Base-by-base conservation (phyloP, 2,113 vertebrate species). In the Camelus dromedarius region DNA sequence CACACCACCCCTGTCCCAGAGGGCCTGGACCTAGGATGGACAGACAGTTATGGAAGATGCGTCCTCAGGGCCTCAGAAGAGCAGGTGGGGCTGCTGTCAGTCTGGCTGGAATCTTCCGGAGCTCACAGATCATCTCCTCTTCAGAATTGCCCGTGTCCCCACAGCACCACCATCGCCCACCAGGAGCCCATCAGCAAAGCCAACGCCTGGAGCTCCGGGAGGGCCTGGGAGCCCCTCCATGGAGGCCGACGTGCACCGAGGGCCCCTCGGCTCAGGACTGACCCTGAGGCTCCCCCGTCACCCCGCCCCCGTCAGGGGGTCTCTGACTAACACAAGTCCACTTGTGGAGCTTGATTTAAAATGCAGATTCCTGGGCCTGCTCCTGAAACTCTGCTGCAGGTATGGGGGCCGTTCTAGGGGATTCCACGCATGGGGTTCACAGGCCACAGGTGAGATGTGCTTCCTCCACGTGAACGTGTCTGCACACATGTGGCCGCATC, bases 371-470 rank as follows among this genome's bases (percentile, higher is more conserved):
- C 66, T 14, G 30, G 58, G 46, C 8, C 28, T 18, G 28, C n/a
- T 19, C 15, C 66, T 20, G 10, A 48, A 89, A 42, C 26, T 30
- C 72, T 22, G 48, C 35, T 15, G 24, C 4, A 26, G 9, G 6
- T 26, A 11, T 28, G 50, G 32, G 4, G 24, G 7, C 7, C 0
- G 15, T 35, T 48, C 22, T 8, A 0, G 30, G 22, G 5, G 60
- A 26, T 9, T 9, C 13, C 0, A 10, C 1, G 8, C 22, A 5
- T 0, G 24, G 7, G 60, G n/a, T 0, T 62, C 30, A 2, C 3
- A 0, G 58, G 82, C 42, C 46, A 28, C 9, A 0, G 1, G 5
- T 1, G 6, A 14, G 54, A 28, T 1, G 2, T 16, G 0, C 11
- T 6, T 7, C 20, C 2, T 5, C 38, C 2, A 1, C 0, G 20